These are phyloP conservation scores for Spodoptera litura DNA, from an alignment of 1,140 invertebrate genomes.

Conservation along the genomic window DNA sequence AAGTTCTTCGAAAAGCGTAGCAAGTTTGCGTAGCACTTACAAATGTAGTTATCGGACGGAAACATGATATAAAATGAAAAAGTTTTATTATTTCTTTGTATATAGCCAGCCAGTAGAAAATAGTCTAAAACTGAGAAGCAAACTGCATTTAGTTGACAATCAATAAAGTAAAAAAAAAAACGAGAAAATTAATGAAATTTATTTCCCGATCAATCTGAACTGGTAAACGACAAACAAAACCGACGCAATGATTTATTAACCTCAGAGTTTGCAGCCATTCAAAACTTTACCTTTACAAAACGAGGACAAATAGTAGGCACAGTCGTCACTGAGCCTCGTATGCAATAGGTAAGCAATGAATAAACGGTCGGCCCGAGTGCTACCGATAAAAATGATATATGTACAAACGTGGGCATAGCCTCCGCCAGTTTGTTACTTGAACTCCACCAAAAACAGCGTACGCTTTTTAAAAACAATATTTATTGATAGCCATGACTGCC, in stretches of 20 bases:
- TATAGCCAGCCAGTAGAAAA: too few relatives aligned
- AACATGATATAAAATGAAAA: too few relatives aligned
- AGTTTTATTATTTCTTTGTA: too few relatives aligned
- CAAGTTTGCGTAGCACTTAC: background rate
- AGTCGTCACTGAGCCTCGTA: constrained; percentile 65
- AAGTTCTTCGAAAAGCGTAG: constrained; percentile 16
- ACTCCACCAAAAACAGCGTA: constrained; percentile 51
- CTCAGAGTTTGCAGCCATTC: background rate
- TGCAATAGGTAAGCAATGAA: constrained; percentile 85
- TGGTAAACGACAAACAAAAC: too few relatives aligned
- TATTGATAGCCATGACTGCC: constrained; percentile 27
- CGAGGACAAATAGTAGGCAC: constrained; percentile 36
- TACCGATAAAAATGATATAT: constrained; percentile 86
- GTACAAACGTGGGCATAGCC: constrained; percentile 71
- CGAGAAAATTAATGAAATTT: constrained; percentile 11
- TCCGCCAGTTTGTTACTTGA: constrained; percentile 75
- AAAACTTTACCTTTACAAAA: constrained; percentile 4
- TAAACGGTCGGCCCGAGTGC: constrained; percentile 76
- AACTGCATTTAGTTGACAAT: too few relatives aligned
- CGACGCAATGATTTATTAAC: background rate
- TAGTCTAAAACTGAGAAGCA: too few relatives aligned
- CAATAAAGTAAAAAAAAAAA: too few relatives aligned
- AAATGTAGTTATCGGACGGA: too few relatives aligned
- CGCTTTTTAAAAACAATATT: constrained; percentile 46
- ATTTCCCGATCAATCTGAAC: background rate